Evolutionary conservation across 2,797 vertebrate species (phyloP).

Genomic region (Luscinia megarhynchos): DNA sequence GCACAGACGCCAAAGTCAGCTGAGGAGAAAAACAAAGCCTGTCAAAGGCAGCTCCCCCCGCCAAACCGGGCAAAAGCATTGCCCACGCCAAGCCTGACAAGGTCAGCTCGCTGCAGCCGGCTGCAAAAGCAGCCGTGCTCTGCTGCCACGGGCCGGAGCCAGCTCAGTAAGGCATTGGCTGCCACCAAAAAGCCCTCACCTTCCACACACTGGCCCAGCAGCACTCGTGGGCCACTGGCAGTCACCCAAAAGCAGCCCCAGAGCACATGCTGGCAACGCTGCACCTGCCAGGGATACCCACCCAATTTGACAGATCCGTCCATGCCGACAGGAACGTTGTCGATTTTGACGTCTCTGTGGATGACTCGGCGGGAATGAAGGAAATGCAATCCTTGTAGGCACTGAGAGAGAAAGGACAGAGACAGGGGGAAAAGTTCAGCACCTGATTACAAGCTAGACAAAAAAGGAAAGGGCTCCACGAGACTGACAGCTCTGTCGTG

Average conservation of each 20-base stretch:
- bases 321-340: background rate
- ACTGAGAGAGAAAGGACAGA: background rate
- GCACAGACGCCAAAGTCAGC: too few species aligned
- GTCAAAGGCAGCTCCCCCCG: background rate
- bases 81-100: background rate
- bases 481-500: background rate
- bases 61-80: too few species aligned
- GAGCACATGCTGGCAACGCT: accelerated
- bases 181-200: accelerated
- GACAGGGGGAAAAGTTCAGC: background rate
- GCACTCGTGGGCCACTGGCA: accelerated
- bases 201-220: accelerated
- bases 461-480: background rate
- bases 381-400: background rate
- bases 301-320: background rate
- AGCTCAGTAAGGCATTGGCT: accelerated
- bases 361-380: background rate
- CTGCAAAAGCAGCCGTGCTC: background rate
- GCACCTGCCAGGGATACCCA: background rate
- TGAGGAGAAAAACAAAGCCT: too few species aligned
- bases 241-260: background rate
- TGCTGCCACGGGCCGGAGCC: accelerated
- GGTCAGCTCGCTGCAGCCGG: too few species aligned
- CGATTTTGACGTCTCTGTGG: background rate
- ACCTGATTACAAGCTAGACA: background rate